phyloP scores from a whole-genome alignment of 2,113 vertebrate genomes.

The Arizona elegans region DNA sequence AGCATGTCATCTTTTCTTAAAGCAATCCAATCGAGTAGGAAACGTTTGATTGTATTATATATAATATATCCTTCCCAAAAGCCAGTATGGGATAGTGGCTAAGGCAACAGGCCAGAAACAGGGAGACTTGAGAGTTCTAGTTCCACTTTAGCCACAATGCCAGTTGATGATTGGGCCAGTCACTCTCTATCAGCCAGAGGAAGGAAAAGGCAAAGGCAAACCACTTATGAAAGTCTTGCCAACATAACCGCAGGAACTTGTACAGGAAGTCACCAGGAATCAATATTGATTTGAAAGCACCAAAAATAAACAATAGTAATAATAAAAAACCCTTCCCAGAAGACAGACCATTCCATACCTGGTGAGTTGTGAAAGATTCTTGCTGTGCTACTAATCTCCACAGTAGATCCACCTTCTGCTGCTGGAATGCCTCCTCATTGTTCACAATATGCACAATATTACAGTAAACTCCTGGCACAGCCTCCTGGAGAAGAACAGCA shows the following conservation, averaged over 20 bases:
- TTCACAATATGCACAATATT: slow-evolving; percentile 84
- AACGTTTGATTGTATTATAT: not conserved
- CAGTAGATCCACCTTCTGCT: slow-evolving; percentile 89
- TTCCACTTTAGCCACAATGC: not conserved
- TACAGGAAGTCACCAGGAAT: not conserved
- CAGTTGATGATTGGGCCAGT: not conserved
- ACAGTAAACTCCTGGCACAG: slow-evolving; percentile 44
- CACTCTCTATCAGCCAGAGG: not conserved
- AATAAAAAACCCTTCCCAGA: not conserved
- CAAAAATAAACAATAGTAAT: not conserved
- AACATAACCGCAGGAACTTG: not conserved
- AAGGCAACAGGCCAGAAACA: not conserved
- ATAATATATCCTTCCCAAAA: not conserved
- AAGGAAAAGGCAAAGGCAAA: not conserved
- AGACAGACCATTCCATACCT: slow-evolving; percentile 54
- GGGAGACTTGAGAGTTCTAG: not conserved
- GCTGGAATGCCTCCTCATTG: slow-evolving; percentile 90
- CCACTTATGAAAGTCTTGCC: not conserved
- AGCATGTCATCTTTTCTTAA: not conserved
- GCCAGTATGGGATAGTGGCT: not conserved
- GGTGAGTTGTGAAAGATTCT: slow-evolving; percentile 39
- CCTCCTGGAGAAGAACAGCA: slow-evolving; percentile 44
- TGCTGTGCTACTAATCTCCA: slow-evolving; percentile 79
- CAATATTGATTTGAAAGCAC: not conserved
- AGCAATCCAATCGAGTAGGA: not conserved